Base-by-base conservation (phyloP, 2,888 invertebrate species). In the Ceramica pisi region DNA sequence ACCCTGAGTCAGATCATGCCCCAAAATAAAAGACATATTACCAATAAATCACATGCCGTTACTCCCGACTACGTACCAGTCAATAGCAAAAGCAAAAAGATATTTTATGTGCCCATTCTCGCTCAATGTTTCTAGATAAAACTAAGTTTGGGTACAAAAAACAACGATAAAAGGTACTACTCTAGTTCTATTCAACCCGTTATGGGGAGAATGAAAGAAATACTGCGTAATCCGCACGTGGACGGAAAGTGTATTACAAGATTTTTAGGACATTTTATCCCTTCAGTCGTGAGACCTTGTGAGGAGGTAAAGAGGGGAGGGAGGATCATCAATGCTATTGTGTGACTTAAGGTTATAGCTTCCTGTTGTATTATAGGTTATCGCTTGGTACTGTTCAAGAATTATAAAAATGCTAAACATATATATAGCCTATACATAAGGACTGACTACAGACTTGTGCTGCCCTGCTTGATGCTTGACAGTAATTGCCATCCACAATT, bases 21-120 rank as follows among this genome's bases (percentile, higher is more conserved):
- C 56, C 60, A 35, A 21, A 60, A 50, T 12, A 9, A 14, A 66
- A 75, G 55, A 82, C 50, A 62, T 71, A 67, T 74, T 41, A 75
- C 44, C 67, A 70, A 82, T 83, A 80, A 80, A 84, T 84, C 66
- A 74, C 70, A 35, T 46, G 23, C 64, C 63, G 65, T 79, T 81
- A 78, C 55, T 69, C 68, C 71, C 38, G 31, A 69, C 69, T 62
- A 66, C 59, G 44, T 50, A 56, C 53, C 50, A 56, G 50, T 46
- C 60, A 53, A 31, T 12, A 23, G 57, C 56, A 50, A 67, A 71
- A 84, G 63, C 53, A 61, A 41, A 55, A 55, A 68, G 8, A 73
- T 76, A 38, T 80, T 75, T 59, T 55, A 71, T 78, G 26, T 31
- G 56, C 23, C 48, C 51, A 31, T 81, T 77, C n/a, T 55, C 60